Evolutionary conservation across 1,140 invertebrate species (phyloP).

Genomic region (Papilio dardanus): DNA sequence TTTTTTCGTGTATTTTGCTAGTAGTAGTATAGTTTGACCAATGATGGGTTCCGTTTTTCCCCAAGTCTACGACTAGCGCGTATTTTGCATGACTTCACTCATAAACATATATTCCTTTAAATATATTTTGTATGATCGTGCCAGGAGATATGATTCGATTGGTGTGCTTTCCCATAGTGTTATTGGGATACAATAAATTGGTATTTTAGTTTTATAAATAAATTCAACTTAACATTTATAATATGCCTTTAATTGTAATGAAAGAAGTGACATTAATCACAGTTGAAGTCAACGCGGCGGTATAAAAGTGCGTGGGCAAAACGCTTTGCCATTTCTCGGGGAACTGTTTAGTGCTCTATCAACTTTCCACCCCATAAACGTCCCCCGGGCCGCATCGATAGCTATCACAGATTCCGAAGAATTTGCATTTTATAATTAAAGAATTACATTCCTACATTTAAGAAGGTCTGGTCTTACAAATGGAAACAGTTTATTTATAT

Average conservation of each 20-base stretch:
- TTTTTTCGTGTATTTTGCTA: too few relatives aligned
- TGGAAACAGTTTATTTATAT: slow-evolving; percentile 43
- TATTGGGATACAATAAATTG: too few relatives aligned
- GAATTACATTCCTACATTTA: slow-evolving; percentile 57
- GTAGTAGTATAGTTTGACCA: too few relatives aligned
- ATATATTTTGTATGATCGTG: too few relatives aligned
- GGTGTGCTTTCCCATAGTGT: background rate
- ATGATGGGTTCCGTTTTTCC: too few relatives aligned
- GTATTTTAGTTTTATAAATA: background rate
- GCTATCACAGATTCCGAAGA: slow-evolving; percentile 53
- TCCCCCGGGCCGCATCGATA: slow-evolving; percentile 62
- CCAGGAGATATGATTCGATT: background rate
- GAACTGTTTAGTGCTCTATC: slow-evolving; percentile 53
- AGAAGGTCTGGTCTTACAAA: slow-evolving; percentile 37
- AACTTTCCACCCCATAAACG: slow-evolving; percentile 69
- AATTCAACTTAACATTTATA: background rate
- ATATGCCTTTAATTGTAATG: background rate
- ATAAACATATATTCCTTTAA: too few relatives aligned
- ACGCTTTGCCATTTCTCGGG: slow-evolving; percentile 16
- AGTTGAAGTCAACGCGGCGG: background rate
- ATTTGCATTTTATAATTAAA: slow-evolving; percentile 78
- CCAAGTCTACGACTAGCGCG: too few relatives aligned
- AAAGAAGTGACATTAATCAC: slow-evolving; percentile 21
- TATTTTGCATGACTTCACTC: too few relatives aligned
- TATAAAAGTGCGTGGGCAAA: slow-evolving; percentile 14